phyloP scores from a whole-genome alignment of 2,888 invertebrate genomes.

The Choristoneura rosaceana region DNA sequence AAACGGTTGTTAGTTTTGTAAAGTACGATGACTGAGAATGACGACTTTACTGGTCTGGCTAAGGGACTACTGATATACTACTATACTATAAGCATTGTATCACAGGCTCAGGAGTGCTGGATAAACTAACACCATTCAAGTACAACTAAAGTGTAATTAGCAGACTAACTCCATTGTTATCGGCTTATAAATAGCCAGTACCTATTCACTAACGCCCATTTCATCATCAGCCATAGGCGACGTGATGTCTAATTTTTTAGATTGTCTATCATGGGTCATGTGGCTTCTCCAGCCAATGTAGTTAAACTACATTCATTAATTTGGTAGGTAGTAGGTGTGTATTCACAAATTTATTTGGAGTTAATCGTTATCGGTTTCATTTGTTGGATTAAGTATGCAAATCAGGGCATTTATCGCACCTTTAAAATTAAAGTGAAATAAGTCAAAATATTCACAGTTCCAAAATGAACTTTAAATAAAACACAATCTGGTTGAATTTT shows the following conservation, averaged over 20 bases:
- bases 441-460: too few species aligned
- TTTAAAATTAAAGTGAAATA: too few species aligned
- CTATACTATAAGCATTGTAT: too few species aligned
- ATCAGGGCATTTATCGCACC: too few species aligned
- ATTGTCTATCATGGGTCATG: slow-evolving; percentile 45
- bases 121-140: background rate
- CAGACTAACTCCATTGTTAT: slow-evolving; percentile 44
- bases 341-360: background rate
- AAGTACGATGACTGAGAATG: background rate
- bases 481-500: too few species aligned
- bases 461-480: too few species aligned
- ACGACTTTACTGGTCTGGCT: background rate
- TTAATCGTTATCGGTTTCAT: too few species aligned
- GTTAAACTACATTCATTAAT: background rate
- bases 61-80: background rate
- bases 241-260: slow-evolving; percentile 53
- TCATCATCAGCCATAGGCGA: slow-evolving; percentile 50
- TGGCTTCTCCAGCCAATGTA: background rate
- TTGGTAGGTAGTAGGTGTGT: background rate
- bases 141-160: background rate
- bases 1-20: background rate
- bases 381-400: too few species aligned
- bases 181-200: slow-evolving; percentile 52
- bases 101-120: background rate
- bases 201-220: slow-evolving; percentile 50